A percentile compares a stretch with the other conserved stretches of the same genome.
Evolutionary conservation across 2,113 vertebrate species (phyloP).

Genomic region (Monarcha castaneiventris): DNA sequence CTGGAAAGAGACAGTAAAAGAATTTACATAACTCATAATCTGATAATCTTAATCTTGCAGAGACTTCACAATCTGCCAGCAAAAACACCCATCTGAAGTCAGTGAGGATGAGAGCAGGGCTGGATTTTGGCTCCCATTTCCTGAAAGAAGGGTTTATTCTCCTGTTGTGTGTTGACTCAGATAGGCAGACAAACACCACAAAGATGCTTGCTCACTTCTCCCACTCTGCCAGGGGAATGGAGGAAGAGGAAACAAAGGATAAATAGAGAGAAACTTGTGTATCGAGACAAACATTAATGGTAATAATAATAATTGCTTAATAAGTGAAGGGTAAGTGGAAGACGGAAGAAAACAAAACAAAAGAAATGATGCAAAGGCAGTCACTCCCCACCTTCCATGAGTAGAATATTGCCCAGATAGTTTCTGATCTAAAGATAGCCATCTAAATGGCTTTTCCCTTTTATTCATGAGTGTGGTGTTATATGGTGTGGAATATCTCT

Average conservation of each 20-base stretch:
- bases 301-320: not conserved
- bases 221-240: not conserved
- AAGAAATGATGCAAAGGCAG: not conserved
- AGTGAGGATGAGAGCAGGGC: not conserved
- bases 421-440: not conserved
- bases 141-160: not conserved
- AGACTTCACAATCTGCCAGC: not conserved
- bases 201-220: not conserved
- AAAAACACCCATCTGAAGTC: not conserved
- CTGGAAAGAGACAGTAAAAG: not conserved
- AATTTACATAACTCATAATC: not conserved
- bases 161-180: accelerated
- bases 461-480: not conserved
- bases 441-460: not conserved
- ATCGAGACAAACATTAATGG: not conserved
- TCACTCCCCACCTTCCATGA: not conserved
- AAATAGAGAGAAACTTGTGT: not conserved
- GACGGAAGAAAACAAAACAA: not conserved
- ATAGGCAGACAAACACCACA: not conserved
- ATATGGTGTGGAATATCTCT: not conserved
- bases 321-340: not conserved
- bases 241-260: not conserved
- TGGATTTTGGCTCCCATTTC: not conserved
- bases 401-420: not conserved
- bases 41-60: not conserved